Percentiles rank a stretch among this genome's conserved stretches.
phyloP scores from a whole-genome alignment of 2,797 vertebrate genomes.

The Megaceryle alcyon region DNA sequence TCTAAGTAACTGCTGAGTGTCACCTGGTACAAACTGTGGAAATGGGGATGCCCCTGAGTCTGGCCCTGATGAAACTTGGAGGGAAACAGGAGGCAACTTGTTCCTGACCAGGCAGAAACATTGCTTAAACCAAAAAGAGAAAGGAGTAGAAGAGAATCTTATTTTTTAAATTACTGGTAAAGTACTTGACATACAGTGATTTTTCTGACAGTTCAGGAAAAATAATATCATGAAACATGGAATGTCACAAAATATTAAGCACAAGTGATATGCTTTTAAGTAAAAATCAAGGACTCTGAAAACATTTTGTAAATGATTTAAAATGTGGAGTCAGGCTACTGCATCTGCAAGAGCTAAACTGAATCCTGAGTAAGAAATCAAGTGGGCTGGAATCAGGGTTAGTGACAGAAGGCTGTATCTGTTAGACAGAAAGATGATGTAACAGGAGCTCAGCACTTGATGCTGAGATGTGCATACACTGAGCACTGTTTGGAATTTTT shows the following conservation, averaged over 20 bases:
- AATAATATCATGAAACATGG: neutral
- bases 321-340: neutral
- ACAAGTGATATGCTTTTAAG: neutral
- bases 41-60: neutral
- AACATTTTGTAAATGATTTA: neutral
- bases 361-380: neutral
- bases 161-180: neutral
- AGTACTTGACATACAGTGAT: neutral
- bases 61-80: neutral
- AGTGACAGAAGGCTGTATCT: neutral
- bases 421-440: neutral
- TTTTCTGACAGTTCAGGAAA: neutral
- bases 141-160: neutral
- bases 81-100: neutral
- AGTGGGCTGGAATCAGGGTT: neutral
- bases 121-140: neutral
- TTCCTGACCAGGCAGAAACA: neutral
- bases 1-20: neutral
- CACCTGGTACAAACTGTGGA: neutral
- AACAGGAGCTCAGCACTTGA: neutral
- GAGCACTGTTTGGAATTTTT: neutral
- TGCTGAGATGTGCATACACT: neutral
- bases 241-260: neutral
- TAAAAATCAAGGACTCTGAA: neutral
- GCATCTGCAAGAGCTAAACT: neutral